These are phyloP conservation scores for Adelphocoris suturalis DNA, from an alignment of 2,888 invertebrate species.

Conservation along the genomic window DNA sequence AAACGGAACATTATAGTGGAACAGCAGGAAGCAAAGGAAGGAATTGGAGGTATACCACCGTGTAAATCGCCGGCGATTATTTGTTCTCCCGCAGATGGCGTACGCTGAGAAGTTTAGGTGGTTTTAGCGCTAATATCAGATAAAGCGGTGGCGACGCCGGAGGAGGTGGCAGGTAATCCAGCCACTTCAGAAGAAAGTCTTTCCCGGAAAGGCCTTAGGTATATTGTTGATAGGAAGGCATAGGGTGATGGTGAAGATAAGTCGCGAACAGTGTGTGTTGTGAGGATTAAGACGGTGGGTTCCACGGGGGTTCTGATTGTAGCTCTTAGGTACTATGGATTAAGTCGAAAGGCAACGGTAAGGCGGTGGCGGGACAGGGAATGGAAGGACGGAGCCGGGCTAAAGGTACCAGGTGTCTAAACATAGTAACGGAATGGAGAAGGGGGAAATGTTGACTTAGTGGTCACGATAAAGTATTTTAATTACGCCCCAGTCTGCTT, in stretches of 20 bases:
- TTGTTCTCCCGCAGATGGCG: conserved; percentile 6
- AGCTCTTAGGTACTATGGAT: conserved; percentile 70
- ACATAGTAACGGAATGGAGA: conserved; percentile 71
- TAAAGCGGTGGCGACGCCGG: not conserved
- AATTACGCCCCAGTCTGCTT: conserved; percentile 74
- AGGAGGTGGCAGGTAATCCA: conserved; percentile 18
- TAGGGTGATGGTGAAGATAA: conserved; percentile 59
- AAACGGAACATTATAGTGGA: not conserved
- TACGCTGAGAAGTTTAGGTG: not conserved
- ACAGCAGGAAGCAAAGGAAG: not conserved
- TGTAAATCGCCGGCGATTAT: conserved; percentile 8
- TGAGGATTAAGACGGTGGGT: conserved; percentile 58
- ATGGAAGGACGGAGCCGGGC: conserved; percentile 29
- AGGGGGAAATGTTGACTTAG: conserved; percentile 75
- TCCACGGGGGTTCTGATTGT: conserved; percentile 63
- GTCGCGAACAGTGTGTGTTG: conserved; percentile 68
- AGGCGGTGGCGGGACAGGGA: not conserved
- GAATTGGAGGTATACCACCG: not conserved
- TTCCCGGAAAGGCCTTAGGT: conserved; percentile 21
- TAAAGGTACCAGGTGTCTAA: conserved; percentile 75
- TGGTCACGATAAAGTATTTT: conserved; percentile 75
- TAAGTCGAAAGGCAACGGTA: conserved; percentile 52
- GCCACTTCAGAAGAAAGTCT: conserved; percentile 37
- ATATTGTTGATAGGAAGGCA: conserved; percentile 57
- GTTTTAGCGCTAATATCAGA: conserved; percentile 39